These are phyloP conservation scores for Rhagonycha lutea DNA, from an alignment of 2,888 invertebrate genomes.

Conservation along the genomic window DNA sequence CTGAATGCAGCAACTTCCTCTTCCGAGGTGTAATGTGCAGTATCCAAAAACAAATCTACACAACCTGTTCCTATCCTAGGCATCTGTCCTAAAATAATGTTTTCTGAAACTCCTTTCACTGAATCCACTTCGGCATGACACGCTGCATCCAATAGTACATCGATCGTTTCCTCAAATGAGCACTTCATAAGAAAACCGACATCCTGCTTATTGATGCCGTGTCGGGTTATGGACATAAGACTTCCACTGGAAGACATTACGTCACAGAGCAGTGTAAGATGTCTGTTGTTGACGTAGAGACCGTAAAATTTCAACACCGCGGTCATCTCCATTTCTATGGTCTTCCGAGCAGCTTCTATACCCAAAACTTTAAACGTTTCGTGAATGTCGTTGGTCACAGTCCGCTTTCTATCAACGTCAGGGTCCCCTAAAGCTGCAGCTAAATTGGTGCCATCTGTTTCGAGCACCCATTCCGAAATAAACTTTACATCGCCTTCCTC, in stretches of 20 bases:
- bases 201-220: slow-evolving; percentile 98
- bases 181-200: slow-evolving; percentile 99
- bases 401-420: slow-evolving; percentile 96
- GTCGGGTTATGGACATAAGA: slow-evolving; percentile 99
- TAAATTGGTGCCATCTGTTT: slow-evolving; percentile 98
- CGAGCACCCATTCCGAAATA: slow-evolving; percentile 97
- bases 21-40: slow-evolving; percentile 97
- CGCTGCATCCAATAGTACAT: too few species aligned
- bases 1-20: slow-evolving; percentile 83
- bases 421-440: slow-evolving; percentile 96
- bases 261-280: slow-evolving; percentile 97
- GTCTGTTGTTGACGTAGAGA: slow-evolving; percentile 99
- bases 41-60: slow-evolving; percentile 95
- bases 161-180: too few species aligned
- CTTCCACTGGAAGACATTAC: slow-evolving; percentile 99
- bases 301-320: slow-evolving; percentile 99
- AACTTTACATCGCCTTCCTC: slow-evolving; percentile 98
- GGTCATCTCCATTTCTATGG: slow-evolving; percentile 99
- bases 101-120: too few species aligned
- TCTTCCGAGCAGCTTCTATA: slow-evolving; percentile 98
- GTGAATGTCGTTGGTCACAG: slow-evolving; percentile 98
- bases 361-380: slow-evolving; percentile 85
- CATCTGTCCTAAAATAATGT: slow-evolving; percentile 97
- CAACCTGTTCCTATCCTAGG: slow-evolving; percentile 97
- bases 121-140: too few species aligned